Percentiles rank a stretch among this genome's conserved stretches.
Evolutionary conservation across 2,888 invertebrate species (phyloP).

Genomic region (Ganaspis brasiliensis): DNA sequence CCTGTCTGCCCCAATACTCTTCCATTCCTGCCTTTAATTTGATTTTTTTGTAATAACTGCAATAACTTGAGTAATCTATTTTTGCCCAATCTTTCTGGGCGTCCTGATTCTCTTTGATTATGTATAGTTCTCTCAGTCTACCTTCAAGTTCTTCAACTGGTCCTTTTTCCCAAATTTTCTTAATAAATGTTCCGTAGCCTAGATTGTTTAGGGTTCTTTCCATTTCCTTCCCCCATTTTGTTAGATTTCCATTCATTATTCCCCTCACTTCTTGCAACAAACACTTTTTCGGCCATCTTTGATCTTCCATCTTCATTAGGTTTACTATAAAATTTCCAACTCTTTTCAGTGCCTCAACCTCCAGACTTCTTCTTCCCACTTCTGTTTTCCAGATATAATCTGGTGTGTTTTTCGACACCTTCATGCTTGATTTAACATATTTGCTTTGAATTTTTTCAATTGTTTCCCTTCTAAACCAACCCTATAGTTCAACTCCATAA

Average conservation of each 20-base stretch:
- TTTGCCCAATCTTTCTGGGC: slow-evolving; percentile 27
- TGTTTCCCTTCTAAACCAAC: slow-evolving; percentile 44
- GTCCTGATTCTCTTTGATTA: neutral
- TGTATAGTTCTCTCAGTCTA: too few species aligned
- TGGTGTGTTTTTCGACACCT: slow-evolving; percentile 45
- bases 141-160: too few species aligned
- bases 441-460: slow-evolving; percentile 48
- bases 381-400: slow-evolving; percentile 31
- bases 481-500: slow-evolving; percentile 53
- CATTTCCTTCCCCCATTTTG: slow-evolving; percentile 17
- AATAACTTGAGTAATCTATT: slow-evolving; percentile 24
- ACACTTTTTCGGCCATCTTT: slow-evolving; percentile 40
- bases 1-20: neutral
- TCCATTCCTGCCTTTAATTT: neutral
- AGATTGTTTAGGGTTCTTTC: neutral
- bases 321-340: neutral
- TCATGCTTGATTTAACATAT: slow-evolving; percentile 49
- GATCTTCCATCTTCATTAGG: neutral
- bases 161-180: too few species aligned
- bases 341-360: too few species aligned
- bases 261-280: slow-evolving; percentile 20
- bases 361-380: neutral
- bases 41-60: neutral
- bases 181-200: neutral
- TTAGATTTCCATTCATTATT: neutral